Conservation (phyloP, 1,140 invertebrate species). For the Trissolcus basalis region DNA sequence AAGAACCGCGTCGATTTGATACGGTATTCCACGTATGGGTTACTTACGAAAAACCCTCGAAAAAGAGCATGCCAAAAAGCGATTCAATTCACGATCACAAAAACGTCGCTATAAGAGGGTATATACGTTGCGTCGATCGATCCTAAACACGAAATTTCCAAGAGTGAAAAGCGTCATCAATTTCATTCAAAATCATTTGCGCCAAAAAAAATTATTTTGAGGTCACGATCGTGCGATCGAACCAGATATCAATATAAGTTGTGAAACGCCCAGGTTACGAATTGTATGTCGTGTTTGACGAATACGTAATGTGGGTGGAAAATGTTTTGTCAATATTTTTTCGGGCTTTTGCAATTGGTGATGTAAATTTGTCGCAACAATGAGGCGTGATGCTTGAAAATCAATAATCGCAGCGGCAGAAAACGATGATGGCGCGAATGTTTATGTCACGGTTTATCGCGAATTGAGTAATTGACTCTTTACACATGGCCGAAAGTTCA, state of each 20-base stretch:
- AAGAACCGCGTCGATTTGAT: slow-evolving; percentile 30
- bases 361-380: slow-evolving; percentile 15
- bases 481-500: no score
- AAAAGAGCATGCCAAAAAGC: slow-evolving; percentile 3
- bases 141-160: no score
- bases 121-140: no score
- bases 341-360: slow-evolving; percentile 11
- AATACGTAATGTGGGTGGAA: slow-evolving; percentile 13
- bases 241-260: background rate
- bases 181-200: background rate
- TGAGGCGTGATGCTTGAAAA: background rate
- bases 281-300: slow-evolving; percentile 24
- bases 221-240: background rate
- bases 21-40: slow-evolving; percentile 32
- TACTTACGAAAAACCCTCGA: background rate
- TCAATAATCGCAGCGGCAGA: no score
- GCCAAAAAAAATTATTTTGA: slow-evolving; percentile 5
- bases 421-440: no score
- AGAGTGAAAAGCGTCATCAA: no score
- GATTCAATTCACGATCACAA: slow-evolving; percentile 18
- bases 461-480: no score
- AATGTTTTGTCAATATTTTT: slow-evolving; percentile 32
- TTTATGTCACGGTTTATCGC: no score
- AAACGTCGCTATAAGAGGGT: no score
- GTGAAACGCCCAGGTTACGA: slow-evolving; percentile 18